Evolutionary conservation across 1,140 invertebrate species (phyloP).

Genomic region (Varroa destructor): DNA sequence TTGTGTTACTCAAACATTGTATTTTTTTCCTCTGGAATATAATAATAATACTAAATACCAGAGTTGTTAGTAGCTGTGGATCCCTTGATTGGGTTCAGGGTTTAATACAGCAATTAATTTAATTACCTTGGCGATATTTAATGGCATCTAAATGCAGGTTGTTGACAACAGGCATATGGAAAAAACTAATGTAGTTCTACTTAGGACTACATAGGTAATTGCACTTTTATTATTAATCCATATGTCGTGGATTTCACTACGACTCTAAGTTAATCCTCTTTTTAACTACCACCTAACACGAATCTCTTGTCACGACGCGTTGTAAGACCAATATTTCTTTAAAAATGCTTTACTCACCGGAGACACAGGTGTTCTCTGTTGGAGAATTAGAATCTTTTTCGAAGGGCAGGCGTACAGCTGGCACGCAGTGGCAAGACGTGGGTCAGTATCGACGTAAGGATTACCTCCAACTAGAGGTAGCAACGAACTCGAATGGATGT

Average conservation of each 20-base stretch:
- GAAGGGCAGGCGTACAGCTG: conserved; percentile 24
- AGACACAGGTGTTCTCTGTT: conserved; percentile 23
- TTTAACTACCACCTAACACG: too few species aligned
- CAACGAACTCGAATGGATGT: conserved; percentile 20
- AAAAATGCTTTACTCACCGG: neutral
- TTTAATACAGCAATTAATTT: too few species aligned
- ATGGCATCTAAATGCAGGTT: neutral
- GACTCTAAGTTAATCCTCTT: neutral
- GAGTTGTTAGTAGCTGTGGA: too few species aligned
- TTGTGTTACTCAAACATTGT: too few species aligned
- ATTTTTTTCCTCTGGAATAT: too few species aligned
- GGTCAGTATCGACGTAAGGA: conserved; percentile 9
- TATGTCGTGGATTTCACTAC: conserved; percentile 4
- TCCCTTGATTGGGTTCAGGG: too few species aligned
- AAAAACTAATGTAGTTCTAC: neutral
- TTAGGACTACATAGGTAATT: too few species aligned
- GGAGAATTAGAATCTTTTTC: neutral
- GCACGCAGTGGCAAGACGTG: conserved; percentile 5
- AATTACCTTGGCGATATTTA: neutral
- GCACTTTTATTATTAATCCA: neutral
- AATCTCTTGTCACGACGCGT: too few species aligned
- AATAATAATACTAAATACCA: too few species aligned
- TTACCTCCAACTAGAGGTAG: conserved; percentile 6
- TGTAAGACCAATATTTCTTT: too few species aligned
- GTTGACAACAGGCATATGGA: neutral